Conservation (phyloP, 2,113 vertebrate genomes). For the Alouatta palliata region DNA sequence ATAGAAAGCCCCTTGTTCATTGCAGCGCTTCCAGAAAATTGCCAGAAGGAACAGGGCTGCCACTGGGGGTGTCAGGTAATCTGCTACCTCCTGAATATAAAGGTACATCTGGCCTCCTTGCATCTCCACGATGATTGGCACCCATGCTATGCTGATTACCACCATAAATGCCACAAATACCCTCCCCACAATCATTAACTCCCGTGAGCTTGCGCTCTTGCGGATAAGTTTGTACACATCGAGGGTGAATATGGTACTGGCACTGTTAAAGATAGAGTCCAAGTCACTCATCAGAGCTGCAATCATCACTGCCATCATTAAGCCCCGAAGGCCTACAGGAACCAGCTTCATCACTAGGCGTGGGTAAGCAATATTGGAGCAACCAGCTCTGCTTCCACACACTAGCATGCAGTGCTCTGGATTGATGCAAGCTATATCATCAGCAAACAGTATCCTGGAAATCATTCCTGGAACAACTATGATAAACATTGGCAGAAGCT, state of each 20-base stretch:
- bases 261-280: conserved; percentile 99
- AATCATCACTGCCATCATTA: conserved; percentile 99
- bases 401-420: conserved; percentile 98
- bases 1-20: conserved; percentile 96
- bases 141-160: conserved; percentile 96
- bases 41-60: conserved; percentile 96
- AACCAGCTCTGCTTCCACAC: conserved; percentile 96
- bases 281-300: conserved; percentile 99
- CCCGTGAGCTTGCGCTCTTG: conserved; percentile 88
- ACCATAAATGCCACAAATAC: conserved; percentile 97
- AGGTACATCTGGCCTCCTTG: conserved; percentile 99
- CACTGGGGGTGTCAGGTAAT: conserved; percentile 96
- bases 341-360: conserved; percentile 96
- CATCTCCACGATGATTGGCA: conserved; percentile 98
- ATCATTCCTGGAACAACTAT: conserved; percentile 99
- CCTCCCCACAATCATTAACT: conserved; percentile 94
- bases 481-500: conserved; percentile 97
- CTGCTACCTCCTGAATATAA: conserved; percentile 98
- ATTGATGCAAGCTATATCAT: conserved; percentile 96
- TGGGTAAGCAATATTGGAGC: conserved; percentile 98
- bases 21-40: conserved; percentile 97
- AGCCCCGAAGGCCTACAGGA: conserved; percentile 94
- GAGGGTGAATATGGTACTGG: conserved; percentile 98
- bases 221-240: conserved; percentile 95
- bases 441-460: conserved; percentile 93